phyloP scores from a whole-genome alignment of 92 coral and sea anemone species.

The Zoanthus sansibaricus region DNA sequence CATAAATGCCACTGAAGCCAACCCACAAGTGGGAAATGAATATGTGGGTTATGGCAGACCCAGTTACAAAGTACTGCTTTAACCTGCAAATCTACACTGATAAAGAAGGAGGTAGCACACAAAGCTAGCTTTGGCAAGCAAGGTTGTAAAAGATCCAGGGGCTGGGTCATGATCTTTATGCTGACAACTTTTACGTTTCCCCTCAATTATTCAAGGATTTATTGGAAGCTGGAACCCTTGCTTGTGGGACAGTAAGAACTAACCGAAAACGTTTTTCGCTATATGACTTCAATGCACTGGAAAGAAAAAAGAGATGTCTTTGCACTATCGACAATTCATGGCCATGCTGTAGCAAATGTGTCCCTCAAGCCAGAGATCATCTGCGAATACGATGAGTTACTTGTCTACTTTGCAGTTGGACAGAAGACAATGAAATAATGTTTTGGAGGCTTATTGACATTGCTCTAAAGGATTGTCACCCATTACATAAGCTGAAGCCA shows the following conservation, averaged over 20 bases:
- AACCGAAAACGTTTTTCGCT: conserved; percentile 40
- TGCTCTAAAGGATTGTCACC: conserved; percentile 39
- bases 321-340: conserved; percentile 68
- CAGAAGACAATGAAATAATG: conserved; percentile 58
- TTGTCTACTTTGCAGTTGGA: conserved; percentile 53
- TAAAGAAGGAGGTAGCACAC: not conserved
- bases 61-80: not conserved
- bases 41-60: not conserved
- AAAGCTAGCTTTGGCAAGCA: not conserved
- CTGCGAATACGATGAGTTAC: conserved; percentile 48
- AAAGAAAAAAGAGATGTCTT: conserved; percentile 72
- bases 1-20: conserved; percentile 54
- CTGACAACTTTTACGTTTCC: conserved; percentile 5
- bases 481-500: conserved; percentile 40
- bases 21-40: not conserved
- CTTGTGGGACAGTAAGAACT: conserved; percentile 40
- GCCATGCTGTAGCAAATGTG: conserved; percentile 56
- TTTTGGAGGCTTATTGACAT: conserved; percentile 61
- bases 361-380: conserved; percentile 55
- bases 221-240: conserved; percentile 50
- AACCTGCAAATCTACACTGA: not conserved
- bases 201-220: conserved; percentile 42
- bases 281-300: conserved; percentile 57
- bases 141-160: conserved; percentile 48
- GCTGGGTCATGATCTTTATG: conserved; percentile 15